Percentiles rank a stretch among this genome's conserved stretches.
phyloP scores from a whole-genome alignment of 2,113 vertebrate species.

The Tapirus terrestris region DNA sequence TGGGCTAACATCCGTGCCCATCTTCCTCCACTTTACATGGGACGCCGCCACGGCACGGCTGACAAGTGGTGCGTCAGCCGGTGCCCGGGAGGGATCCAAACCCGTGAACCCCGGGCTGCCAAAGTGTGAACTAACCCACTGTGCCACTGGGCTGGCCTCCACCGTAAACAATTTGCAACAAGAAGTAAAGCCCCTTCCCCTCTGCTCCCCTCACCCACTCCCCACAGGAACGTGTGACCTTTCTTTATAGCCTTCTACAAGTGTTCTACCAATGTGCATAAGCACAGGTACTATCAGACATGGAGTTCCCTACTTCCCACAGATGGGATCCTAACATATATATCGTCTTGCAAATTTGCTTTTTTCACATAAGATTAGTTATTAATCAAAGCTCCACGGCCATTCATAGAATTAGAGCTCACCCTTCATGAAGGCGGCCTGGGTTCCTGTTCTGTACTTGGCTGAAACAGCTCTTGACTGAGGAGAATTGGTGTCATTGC shows the following conservation, averaged over 20 bases:
- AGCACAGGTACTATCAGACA: fast-evolving
- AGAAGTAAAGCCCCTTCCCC: not conserved
- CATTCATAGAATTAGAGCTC: fast-evolving
- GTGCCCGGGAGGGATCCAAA: too few species aligned
- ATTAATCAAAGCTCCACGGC: fast-evolving
- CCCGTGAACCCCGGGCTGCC: too few species aligned
- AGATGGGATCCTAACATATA: fast-evolving
- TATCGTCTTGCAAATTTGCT: fast-evolving
- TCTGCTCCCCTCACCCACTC: not conserved
- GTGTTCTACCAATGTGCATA: fast-evolving
- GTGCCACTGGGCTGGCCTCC: too few species aligned
- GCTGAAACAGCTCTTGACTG: not conserved
- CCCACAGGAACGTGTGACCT: not conserved
- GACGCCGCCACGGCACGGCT: too few species aligned
- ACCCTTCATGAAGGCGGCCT: fast-evolving
- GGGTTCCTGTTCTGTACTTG: fast-evolving
- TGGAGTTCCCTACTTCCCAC: not conserved
- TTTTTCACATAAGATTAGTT: not conserved
- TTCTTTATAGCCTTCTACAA: not conserved
- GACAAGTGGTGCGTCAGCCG: too few species aligned
- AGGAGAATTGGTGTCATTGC: fast-evolving
- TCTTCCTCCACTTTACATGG: too few species aligned
- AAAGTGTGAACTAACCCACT: too few species aligned
- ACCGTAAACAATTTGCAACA: fast-evolving
- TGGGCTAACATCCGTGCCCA: too few species aligned